Conservation (phyloP, 64 coral and sea anemone species). For the Montipora capricornis region DNA sequence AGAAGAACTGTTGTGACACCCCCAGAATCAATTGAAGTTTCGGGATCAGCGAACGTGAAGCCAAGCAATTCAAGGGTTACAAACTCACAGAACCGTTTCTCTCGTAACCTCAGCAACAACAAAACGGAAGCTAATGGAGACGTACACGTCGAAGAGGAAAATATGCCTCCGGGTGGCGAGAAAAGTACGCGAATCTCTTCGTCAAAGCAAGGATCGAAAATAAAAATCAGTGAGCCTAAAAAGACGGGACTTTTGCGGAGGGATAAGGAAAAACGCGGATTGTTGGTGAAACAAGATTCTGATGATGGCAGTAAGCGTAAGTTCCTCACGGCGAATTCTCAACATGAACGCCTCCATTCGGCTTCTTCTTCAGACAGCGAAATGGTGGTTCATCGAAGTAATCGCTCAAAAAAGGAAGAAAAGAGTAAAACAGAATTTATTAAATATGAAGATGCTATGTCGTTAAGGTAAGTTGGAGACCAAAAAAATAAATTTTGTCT, state of each 20-base stretch:
- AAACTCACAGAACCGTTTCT: constrained; percentile 38
- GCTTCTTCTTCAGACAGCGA: constrained; percentile 22
- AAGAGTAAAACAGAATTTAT: constrained; percentile 45
- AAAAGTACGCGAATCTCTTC: not conserved
- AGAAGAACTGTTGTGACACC: not conserved
- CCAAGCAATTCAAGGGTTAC: constrained; percentile 22
- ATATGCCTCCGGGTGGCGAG: not conserved
- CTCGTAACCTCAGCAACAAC: constrained; percentile 57
- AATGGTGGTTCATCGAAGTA: constrained; percentile 5
- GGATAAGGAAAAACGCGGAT: constrained; percentile 49
- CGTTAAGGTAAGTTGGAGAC: constrained; percentile 64
- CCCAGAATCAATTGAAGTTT: not conserved
- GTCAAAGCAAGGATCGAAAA: constrained; percentile 12
- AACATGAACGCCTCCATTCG: constrained; percentile 2
- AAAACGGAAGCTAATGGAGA: constrained; percentile 6
- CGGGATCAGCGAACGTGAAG: constrained; percentile 40
- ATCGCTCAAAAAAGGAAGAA: constrained; percentile 18
- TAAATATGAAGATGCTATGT: constrained; percentile 78
- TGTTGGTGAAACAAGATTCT: constrained; percentile 11
- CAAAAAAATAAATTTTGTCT: not conserved
- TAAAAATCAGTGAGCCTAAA: not conserved
- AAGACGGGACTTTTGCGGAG: constrained; percentile 58
- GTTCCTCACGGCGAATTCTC: not conserved
- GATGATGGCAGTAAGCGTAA: not conserved
- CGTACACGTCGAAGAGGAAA: not conserved